Evolutionary conservation across 2,113 vertebrate species (phyloP), one percentile per base, ranked within the genome.

Genomic region (Phycodurus eques): DNA sequence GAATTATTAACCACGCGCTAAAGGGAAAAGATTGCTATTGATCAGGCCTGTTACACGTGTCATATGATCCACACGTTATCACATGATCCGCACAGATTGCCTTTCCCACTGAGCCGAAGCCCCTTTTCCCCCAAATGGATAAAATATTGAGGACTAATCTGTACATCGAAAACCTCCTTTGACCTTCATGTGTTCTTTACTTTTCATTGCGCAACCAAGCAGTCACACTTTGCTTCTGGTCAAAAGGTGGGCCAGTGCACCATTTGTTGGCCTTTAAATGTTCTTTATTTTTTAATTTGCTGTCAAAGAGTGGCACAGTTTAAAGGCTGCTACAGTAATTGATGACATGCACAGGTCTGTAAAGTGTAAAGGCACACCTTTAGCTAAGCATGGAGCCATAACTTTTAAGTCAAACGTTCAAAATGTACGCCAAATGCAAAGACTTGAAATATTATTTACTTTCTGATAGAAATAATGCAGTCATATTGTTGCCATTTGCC

Each of bases 1-100:
- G 79, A 88, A 91, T 92, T 87, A 90, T 90, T 80, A 80, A 91
- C 86, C 80, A 84, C 82, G 78, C 88, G 88, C 90, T 92, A 82
- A 79, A 80, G 83, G 74, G 72, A 78, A 85, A 88, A 62, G 83
- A 76, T 79, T 80, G 78, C 67, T 83, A 90, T 91, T 82, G 88
- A 90, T 89, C 67, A 33, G 67, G 62, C 75, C 68, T 88, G 79
- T 81, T 80, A 80, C 80, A 75, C 76, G 67, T 70, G 88, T 88
- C 80, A 88, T 78, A 80, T 77, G 81, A 91, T 49, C 89, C 76
- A 72, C 1, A 79, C 72, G 71, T 88, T 81, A 88, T 88, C 86
- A 85, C 85, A 89, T 70, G 88, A 88, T 86, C 87, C 70, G 69
- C 71, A 71, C 57, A 76, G 87, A 88, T 88, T 87, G 72, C 57